Conservation (phyloP, 2,113 vertebrate genomes). For the Eclectus roratus region DNA sequence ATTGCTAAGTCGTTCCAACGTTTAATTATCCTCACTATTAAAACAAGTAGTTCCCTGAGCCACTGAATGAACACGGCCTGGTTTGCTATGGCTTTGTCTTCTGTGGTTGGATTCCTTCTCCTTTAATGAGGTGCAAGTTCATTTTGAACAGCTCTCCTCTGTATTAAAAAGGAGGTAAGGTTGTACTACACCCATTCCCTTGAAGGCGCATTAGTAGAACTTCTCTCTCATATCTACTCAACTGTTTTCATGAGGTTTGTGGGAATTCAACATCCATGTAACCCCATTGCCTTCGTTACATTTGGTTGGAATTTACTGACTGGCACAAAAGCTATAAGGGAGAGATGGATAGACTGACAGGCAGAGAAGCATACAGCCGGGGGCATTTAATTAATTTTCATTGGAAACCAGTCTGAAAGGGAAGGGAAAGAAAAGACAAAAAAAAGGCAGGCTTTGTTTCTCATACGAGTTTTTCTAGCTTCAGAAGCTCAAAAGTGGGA, state of each 20-base stretch:
- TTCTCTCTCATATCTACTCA: background rate
- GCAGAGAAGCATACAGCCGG: background rate
- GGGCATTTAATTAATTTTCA: background rate
- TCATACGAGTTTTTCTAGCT: background rate
- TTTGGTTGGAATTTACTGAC: background rate
- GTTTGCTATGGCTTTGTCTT: background rate
- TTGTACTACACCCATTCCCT: rapidly evolving
- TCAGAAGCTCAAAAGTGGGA: background rate
- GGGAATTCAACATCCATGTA: background rate
- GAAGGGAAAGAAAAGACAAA: background rate
- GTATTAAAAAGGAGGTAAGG: background rate
- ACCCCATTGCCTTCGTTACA: background rate
- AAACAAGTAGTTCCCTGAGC: conserved; percentile 17
- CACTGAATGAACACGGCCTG: background rate
- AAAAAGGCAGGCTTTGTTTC: background rate
- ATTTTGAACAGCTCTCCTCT: background rate
- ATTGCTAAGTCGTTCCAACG: rapidly evolving
- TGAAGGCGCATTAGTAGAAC: background rate
- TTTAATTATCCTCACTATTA: background rate
- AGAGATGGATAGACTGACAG: rapidly evolving
- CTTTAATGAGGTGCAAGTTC: background rate
- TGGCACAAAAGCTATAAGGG: background rate
- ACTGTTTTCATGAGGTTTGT: background rate
- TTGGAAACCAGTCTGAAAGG: background rate
- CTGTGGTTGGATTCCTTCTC: background rate